phyloP scores from a whole-genome alignment of 2,113 vertebrate genomes.

The Gadus chalcogrammus region DNA sequence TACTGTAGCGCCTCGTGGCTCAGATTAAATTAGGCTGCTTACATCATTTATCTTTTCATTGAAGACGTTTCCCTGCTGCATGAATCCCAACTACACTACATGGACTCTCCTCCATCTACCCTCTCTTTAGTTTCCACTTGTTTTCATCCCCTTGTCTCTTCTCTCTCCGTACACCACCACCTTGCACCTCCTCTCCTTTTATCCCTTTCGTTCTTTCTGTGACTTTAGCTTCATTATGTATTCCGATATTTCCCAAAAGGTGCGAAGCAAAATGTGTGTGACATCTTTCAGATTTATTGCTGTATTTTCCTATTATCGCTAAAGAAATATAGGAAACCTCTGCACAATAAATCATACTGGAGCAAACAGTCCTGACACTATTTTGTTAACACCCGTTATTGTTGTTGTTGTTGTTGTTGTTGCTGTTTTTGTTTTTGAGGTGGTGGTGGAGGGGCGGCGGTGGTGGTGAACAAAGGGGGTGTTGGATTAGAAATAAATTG shows the following conservation, averaged over 20 bases:
- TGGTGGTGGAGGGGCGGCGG: too few relatives aligned
- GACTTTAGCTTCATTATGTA: slow-evolving; percentile 62
- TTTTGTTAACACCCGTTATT: slow-evolving; percentile 59
- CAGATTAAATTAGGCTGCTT: background rate
- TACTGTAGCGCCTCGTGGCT: too few relatives aligned
- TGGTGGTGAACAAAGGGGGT: too few relatives aligned
- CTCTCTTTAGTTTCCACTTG: slow-evolving; percentile 25
- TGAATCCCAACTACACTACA: slow-evolving; percentile 4
- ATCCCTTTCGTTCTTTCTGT: slow-evolving; percentile 6
- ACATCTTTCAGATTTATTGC: slow-evolving; percentile 80
- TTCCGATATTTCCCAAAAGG: slow-evolving; percentile 75
- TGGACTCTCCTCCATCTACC: slow-evolving; percentile 13
- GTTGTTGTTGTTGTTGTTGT: slow-evolving; percentile 45
- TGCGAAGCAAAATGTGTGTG: slow-evolving; percentile 76
- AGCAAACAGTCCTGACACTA: slow-evolving; percentile 59
- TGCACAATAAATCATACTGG: slow-evolving; percentile 75
- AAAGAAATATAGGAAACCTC: slow-evolving; percentile 75
- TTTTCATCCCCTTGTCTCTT: slow-evolving; percentile 21
- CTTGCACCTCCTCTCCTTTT: slow-evolving; percentile 18
- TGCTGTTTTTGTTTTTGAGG: slow-evolving; percentile 31
- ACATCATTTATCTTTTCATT: background rate
- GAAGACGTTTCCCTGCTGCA: slow-evolving; percentile 16
- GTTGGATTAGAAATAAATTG: slow-evolving; percentile 71
- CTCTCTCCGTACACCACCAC: slow-evolving; percentile 26
- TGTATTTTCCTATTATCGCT: slow-evolving; percentile 77